Percentiles rank a stretch among this genome's conserved stretches.
These are phyloP conservation scores for Acinonyx jubatus DNA, from an alignment of 2,113 vertebrate species.

Conservation along the genomic window DNA sequence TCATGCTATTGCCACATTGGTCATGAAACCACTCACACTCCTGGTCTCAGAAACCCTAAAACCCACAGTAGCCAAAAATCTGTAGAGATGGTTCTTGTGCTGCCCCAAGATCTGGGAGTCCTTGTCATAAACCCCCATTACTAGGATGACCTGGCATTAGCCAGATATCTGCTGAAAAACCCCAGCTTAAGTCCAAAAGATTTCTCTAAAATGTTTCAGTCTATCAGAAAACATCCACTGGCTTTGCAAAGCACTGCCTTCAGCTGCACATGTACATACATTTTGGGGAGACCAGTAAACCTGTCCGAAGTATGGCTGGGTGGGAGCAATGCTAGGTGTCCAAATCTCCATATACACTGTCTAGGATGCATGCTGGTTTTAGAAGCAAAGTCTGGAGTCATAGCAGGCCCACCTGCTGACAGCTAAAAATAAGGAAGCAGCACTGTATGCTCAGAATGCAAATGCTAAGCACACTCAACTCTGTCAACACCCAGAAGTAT, in stretches of 20 bases:
- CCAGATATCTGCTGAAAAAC: background rate
- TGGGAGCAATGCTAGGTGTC: background rate
- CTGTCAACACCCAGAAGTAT: background rate
- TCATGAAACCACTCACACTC: background rate
- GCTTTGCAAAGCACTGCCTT: background rate
- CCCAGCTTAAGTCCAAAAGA: background rate
- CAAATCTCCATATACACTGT: background rate
- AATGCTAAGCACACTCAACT: background rate
- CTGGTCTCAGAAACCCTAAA: background rate
- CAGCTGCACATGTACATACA: background rate
- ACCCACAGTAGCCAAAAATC: background rate
- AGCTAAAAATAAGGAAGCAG: conserved; percentile 41
- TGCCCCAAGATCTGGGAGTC: background rate
- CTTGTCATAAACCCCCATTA: background rate
- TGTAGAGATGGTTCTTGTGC: background rate
- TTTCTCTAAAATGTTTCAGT: background rate
- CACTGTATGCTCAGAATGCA: background rate
- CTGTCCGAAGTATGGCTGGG: background rate
- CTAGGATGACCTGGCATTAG: background rate
- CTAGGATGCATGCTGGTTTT: background rate
- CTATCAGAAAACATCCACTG: background rate
- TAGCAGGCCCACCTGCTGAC: conserved; percentile 1
- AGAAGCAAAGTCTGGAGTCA: conserved; percentile 13
- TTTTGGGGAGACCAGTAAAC: background rate
- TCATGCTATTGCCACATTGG: background rate